These are phyloP conservation scores for Anoplopoma fimbria DNA, from an alignment of 2,113 vertebrate genomes.

Conservation along the genomic window DNA sequence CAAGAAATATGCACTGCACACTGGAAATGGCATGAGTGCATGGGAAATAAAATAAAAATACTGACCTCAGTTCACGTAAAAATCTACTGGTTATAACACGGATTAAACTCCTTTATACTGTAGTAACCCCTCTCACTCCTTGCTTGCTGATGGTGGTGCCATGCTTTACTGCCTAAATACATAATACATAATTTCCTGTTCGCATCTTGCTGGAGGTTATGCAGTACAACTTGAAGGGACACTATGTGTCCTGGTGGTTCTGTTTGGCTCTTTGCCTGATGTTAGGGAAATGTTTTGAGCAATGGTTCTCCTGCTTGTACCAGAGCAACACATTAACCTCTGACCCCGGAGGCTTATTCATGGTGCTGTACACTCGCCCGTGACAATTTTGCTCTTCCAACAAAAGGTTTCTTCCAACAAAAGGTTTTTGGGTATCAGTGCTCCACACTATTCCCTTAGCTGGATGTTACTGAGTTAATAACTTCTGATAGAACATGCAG, in stretches of 20 bases:
- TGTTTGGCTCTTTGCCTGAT: slow-evolving; percentile 35
- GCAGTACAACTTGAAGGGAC: slow-evolving; percentile 18
- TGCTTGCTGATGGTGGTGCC: not conserved
- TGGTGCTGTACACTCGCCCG: slow-evolving; percentile 18
- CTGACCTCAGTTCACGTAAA: not conserved
- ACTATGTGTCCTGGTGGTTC: slow-evolving; percentile 13
- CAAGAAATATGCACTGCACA: not conserved
- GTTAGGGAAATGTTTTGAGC: slow-evolving; percentile 34
- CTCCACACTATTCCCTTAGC: not conserved
- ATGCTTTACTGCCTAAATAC: not conserved
- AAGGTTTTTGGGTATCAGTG: not conserved
- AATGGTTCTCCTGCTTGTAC: slow-evolving; percentile 29
- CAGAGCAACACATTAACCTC: slow-evolving; percentile 48
- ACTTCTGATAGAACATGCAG: not conserved
- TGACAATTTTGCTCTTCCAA: slow-evolving; percentile 31
- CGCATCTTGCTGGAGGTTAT: slow-evolving; percentile 13
- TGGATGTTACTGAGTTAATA: not conserved
- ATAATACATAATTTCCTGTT: slow-evolving; percentile 4
- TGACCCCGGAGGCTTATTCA: slow-evolving; percentile 29
- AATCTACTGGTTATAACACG: not conserved
- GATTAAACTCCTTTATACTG: not conserved
- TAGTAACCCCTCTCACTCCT: not conserved
- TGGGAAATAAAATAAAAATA: not conserved
- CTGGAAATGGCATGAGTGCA: not conserved
- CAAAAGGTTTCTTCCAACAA: slow-evolving; percentile 23